Evolutionary conservation across 2,888 invertebrate genomes (phyloP).

Genomic region (Tanaodytes sp.): DNA sequence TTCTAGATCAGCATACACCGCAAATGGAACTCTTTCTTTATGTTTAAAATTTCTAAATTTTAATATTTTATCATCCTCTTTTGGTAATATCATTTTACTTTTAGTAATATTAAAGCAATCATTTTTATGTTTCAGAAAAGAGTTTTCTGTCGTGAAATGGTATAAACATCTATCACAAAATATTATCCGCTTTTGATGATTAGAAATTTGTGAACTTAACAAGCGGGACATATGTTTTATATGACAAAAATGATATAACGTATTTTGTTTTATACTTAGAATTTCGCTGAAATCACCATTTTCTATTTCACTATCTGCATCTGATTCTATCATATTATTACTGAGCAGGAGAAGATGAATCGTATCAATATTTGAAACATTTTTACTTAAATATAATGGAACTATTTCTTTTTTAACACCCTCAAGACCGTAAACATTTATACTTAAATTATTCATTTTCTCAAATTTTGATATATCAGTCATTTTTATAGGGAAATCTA

Average conservation of each 20-base stretch:
- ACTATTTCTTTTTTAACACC: not conserved
- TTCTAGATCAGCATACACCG: slow-evolving; percentile 11
- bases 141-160: slow-evolving; percentile 22
- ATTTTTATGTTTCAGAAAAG: slow-evolving; percentile 23
- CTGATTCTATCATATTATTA: too few relatives aligned
- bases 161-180: slow-evolving; percentile 42
- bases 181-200: not conserved
- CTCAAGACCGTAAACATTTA: slow-evolving; percentile 1
- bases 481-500: not conserved
- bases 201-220: slow-evolving; percentile 26
- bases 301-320: too few relatives aligned
- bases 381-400: slow-evolving; percentile 2
- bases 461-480: slow-evolving; percentile 13
- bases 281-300: not conserved
- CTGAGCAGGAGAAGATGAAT: too few relatives aligned
- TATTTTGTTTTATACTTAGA: not conserved
- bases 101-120: slow-evolving; percentile 29
- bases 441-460: not conserved
- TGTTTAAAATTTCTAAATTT: slow-evolving; percentile 39
- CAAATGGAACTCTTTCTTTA: slow-evolving; percentile 39
- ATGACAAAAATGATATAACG: slow-evolving; percentile 25
- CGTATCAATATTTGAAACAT: not conserved
- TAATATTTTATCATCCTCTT: slow-evolving; percentile 25
- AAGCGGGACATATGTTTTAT: slow-evolving; percentile 44
- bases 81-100: slow-evolving; percentile 32